Conservation (phyloP, 2,888 invertebrate genomes). For the Hymenopus coronatus region DNA sequence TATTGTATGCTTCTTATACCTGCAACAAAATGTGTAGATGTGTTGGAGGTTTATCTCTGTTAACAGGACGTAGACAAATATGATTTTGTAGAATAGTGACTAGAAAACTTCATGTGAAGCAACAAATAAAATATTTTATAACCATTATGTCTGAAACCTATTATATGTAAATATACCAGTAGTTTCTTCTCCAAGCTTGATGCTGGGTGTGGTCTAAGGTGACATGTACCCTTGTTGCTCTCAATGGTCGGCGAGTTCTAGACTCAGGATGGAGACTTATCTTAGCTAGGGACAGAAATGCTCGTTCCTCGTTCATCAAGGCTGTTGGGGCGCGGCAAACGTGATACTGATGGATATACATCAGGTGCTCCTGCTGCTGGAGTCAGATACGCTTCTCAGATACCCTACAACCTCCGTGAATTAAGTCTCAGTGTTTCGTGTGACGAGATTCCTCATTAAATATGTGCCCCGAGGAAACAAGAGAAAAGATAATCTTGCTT, state of each 20-base stretch:
- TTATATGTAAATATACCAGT: neutral
- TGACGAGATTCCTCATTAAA: neutral
- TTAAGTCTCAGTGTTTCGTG: neutral
- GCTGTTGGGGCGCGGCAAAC: neutral
- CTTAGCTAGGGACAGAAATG: neutral
- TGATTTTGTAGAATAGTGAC: too few species aligned
- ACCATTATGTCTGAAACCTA: too few species aligned
- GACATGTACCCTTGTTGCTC: neutral
- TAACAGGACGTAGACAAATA: too few species aligned
- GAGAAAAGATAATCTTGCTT: too few species aligned
- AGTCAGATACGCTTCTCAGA: neutral
- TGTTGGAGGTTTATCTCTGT: too few species aligned
- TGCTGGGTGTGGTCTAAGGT: neutral
- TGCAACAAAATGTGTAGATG: too few species aligned
- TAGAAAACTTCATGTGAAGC: too few species aligned
- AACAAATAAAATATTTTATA: too few species aligned
- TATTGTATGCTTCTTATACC: too few species aligned
- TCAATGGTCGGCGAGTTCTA: neutral
- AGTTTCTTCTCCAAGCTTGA: neutral
- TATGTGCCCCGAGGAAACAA: neutral
- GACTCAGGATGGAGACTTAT: neutral
- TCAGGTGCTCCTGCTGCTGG: neutral
- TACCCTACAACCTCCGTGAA: neutral
- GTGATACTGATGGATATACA: neutral
- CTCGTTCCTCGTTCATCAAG: neutral